Evolutionary conservation across 2,113 vertebrate species (phyloP), one percentile per base, ranked within the genome.

Genomic region (Petromus typicus): DNA sequence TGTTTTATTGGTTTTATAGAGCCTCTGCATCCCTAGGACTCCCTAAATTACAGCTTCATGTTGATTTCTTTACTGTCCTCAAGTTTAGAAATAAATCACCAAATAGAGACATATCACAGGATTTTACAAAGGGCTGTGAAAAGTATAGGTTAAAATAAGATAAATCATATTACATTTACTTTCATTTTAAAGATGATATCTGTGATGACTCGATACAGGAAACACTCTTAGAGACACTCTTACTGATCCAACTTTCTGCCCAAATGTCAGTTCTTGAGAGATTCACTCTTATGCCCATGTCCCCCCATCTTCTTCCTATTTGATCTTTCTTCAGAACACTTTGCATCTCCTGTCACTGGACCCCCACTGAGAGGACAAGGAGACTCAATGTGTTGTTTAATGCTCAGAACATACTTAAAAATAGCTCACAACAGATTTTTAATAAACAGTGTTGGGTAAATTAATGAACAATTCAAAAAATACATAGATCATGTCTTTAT

Each of bases 121-220:
- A 71, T 87, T 91, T 87, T 91, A 87, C 23, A 92, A 92, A 91
- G 80, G n/a, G 14, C 18, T 89, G 25, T 64, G 23, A 45, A 80
- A 79, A 90, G 43, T 40, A 87, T 90, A 86, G 59, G 91, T 90
- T 81, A 86, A 89, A 96, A 92, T 83, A 90, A 71, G 9, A 95
- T 66, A 67, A 92, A 91, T 69, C 86, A 67, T 43, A 91, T 82
- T 92, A 85, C 92, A 95, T 89, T 81, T 56, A 78, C 7, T 67
- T 85, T 89, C 56, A 87, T 82, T 92, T 95, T 92, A 86, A 81
- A 54, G 75, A 93, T 91, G 88, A 87, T 16, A 80, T 86, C 76
- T 84, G n/a, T 90, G 43, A 51, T 91, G 59, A 73, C 79, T 84
- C 48, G 86, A 76, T 86, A 83, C 18, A 93, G 61, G 88, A 81